Conservation (phyloP, 2,797 vertebrate species). For the Sphenodon punctatus region DNA sequence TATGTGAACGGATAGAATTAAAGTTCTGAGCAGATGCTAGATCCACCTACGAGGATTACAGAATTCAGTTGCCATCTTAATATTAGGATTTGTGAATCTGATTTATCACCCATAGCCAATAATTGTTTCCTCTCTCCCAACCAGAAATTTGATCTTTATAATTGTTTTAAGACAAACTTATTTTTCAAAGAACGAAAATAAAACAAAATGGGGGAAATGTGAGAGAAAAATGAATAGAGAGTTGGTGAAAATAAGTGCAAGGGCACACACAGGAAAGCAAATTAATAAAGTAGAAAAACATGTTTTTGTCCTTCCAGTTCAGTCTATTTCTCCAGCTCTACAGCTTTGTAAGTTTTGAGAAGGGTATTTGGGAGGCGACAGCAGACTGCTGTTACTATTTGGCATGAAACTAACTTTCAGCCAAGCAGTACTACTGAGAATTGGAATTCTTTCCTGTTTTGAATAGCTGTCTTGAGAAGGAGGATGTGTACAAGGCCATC, state of each 20-base stretch:
- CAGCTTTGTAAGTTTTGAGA: not conserved
- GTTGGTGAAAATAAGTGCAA: not conserved
- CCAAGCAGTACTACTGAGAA: not conserved
- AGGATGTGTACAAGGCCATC: not conserved
- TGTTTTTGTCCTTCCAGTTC: slow-evolving; percentile 2
- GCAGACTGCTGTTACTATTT: not conserved
- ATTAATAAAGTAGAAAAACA: not conserved
- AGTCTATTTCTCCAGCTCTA: slow-evolving; percentile 30
- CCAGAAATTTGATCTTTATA: too few relatives aligned
- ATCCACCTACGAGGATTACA: too few relatives aligned
- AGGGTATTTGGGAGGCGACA: not conserved
- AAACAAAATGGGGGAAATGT: not conserved
- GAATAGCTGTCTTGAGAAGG: slow-evolving; percentile 13
- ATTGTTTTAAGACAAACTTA: not conserved
- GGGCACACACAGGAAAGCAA: slow-evolving; percentile 4
- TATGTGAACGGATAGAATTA: too few relatives aligned
- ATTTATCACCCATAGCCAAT: too few relatives aligned
- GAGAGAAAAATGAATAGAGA: not conserved
- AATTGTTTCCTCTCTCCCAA: too few relatives aligned
- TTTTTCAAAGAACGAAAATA: not conserved
- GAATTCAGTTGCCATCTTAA: too few relatives aligned
- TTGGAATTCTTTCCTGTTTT: slow-evolving; percentile 36
- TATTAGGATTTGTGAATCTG: too few relatives aligned
- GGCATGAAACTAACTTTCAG: slow-evolving; percentile 2
- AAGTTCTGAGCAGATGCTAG: too few relatives aligned